These are phyloP conservation scores for Pterois miles DNA, from an alignment of 2,797 vertebrate species.

Conservation along the genomic window DNA sequence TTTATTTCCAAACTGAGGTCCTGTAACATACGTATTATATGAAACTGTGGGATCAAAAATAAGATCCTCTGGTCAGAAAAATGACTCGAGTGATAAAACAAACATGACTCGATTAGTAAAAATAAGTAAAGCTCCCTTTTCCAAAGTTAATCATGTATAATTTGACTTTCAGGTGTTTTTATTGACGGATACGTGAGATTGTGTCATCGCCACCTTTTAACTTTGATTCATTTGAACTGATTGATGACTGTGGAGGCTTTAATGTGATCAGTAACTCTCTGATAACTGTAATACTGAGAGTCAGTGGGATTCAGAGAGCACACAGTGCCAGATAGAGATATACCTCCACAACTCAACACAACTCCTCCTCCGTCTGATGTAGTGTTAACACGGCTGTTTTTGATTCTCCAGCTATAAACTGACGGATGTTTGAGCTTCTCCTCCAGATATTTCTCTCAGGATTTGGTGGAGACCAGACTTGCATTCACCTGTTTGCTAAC, in stretches of 20 bases:
- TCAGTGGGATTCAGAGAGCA: neutral
- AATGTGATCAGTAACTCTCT: neutral
- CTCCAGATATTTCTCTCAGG: neutral
- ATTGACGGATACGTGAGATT: neutral
- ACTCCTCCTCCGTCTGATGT: neutral
- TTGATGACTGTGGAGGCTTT: neutral
- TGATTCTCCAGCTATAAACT: neutral
- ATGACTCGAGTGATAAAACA: neutral
- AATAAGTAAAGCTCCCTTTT: conserved; percentile 6
- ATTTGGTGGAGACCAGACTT: neutral
- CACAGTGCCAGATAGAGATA: too few relatives aligned
- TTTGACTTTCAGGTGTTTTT: neutral
- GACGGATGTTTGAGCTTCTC: neutral
- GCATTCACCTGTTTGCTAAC: neutral
- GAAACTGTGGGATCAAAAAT: conserved; percentile 15
- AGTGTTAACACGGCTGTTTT: neutral
- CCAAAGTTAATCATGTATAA: neutral
- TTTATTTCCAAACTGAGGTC: conserved; percentile 13
- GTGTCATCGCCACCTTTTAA: neutral
- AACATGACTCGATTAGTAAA: too few relatives aligned
- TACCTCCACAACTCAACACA: too few relatives aligned
- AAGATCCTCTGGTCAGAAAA: conserved; percentile 14
- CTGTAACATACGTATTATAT: neutral
- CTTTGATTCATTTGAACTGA: neutral
- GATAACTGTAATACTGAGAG: neutral